Evolutionary conservation across 1,140 invertebrate genomes (phyloP).

Genomic region (Nasonia longicornis): DNA sequence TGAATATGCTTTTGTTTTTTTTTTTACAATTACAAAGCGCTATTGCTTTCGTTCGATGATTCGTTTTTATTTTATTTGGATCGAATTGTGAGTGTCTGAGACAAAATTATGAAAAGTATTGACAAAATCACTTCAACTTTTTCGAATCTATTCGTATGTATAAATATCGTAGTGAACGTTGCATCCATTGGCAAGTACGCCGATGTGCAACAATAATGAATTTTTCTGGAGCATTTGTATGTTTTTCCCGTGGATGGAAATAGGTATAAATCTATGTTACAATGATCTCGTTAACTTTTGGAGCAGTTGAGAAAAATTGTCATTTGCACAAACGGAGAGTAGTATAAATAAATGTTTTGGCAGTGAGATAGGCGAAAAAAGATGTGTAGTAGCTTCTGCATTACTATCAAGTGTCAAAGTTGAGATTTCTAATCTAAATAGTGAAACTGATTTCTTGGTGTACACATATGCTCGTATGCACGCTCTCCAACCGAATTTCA

Average conservation of each 20-base stretch:
- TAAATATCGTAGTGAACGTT: not conserved
- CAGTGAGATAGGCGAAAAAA: slow-evolving; percentile 11
- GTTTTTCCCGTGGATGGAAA: not conserved
- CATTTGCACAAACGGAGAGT: slow-evolving; percentile 43
- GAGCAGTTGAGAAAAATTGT: slow-evolving; percentile 25
- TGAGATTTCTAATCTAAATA: slow-evolving; percentile 28
- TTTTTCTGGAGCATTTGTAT: not conserved
- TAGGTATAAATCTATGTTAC: not conserved
- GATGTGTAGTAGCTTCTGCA: slow-evolving; percentile 7
- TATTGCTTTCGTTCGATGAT: not conserved
- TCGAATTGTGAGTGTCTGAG: not conserved
- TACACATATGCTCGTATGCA: slow-evolving; percentile 19
- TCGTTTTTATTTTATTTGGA: not conserved
- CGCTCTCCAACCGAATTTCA: slow-evolving; percentile 55
- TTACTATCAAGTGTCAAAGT: slow-evolving; percentile 27
- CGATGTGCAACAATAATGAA: not conserved
- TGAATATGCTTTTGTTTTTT: not conserved
- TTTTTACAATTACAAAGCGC: not conserved
- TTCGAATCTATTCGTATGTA: no score
- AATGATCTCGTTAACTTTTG: slow-evolving; percentile 14
- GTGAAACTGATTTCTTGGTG: slow-evolving; percentile 34
- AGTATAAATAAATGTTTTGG: slow-evolving; percentile 18
- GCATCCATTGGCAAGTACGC: not conserved
- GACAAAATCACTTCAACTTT: not conserved
- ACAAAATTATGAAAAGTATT: slow-evolving; percentile 30